These are phyloP conservation scores for Hymenochirus boettgeri DNA, from an alignment of 2,113 vertebrate genomes.

Conservation along the genomic window DNA sequence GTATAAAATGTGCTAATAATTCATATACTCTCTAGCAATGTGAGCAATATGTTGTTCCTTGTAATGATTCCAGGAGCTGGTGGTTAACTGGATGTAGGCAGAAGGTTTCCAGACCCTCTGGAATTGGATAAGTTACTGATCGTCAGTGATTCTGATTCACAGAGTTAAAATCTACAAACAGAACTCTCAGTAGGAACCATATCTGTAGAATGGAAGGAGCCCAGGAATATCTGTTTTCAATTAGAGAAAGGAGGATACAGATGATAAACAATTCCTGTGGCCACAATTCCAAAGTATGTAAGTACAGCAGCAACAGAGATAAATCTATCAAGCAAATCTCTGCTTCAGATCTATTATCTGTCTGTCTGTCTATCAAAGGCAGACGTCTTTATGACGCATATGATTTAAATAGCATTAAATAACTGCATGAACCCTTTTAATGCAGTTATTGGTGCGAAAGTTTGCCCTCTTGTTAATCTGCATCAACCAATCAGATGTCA, in stretches of 20 bases:
- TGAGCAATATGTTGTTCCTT: too few species aligned
- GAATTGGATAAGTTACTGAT: constrained; percentile 4
- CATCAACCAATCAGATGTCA: too few species aligned
- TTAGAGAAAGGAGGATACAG: constrained; percentile 73
- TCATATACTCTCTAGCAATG: too few species aligned
- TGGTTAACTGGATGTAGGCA: background rate
- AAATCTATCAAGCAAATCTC: constrained; percentile 15
- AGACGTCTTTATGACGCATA: too few species aligned
- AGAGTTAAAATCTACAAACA: constrained; percentile 14
- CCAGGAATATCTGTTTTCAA: constrained; percentile 68
- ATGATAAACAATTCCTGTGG: constrained; percentile 85
- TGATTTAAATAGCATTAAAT: too few species aligned
- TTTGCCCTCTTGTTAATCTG: too few species aligned
- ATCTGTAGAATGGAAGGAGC: background rate
- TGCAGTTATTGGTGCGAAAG: too few species aligned
- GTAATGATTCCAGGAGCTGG: constrained; percentile 11
- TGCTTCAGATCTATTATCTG: background rate
- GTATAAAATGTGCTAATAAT: too few species aligned
- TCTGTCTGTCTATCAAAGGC: constrained; percentile 8
- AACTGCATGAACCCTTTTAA: too few species aligned
- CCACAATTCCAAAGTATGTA: constrained; percentile 58
- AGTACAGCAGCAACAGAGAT: constrained; percentile 33
- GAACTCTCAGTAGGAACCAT: constrained; percentile 16
- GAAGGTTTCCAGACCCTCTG: background rate
- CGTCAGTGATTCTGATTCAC: background rate